Percentiles rank a stretch among this genome's conserved stretches.
phyloP scores from a whole-genome alignment of 2,888 invertebrate genomes.

The Epsilonema sp. region DNA sequence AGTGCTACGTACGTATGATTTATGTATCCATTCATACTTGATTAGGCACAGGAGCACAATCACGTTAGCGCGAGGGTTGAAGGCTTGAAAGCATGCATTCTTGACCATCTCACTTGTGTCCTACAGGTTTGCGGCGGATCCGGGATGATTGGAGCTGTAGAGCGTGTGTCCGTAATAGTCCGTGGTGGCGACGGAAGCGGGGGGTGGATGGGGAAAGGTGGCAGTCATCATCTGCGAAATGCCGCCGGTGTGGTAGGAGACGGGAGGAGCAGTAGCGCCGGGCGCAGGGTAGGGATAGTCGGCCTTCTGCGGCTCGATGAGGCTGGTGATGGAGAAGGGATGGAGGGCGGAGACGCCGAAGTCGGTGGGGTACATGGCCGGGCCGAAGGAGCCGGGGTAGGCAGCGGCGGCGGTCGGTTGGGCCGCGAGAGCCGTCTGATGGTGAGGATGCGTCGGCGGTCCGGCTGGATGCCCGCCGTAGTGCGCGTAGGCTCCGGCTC shows the following conservation, averaged over 20 bases:
- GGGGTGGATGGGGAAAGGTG: not conserved
- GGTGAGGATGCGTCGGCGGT: too few species aligned
- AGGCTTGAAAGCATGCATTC: not conserved
- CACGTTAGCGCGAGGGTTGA: not conserved
- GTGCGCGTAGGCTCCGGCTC: too few species aligned
- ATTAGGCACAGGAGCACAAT: too few species aligned
- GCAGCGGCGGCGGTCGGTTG: too few species aligned
- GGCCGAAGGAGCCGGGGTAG: not conserved
- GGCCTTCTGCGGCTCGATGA: slow-evolving; percentile 7
- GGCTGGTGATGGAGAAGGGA: slow-evolving; percentile 10
- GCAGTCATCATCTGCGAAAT: too few species aligned
- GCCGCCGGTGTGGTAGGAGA: slow-evolving; percentile 1
- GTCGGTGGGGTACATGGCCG: not conserved
- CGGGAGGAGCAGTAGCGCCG: not conserved
- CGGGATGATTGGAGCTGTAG: slow-evolving; percentile 8
- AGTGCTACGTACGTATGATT: too few species aligned
- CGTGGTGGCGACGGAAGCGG: not conserved
- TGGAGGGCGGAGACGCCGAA: not conserved
- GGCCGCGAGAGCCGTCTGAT: too few species aligned
- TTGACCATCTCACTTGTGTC: too few species aligned
- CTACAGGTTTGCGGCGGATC: slow-evolving; percentile 8
- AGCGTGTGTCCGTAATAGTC: slow-evolving; percentile 7
- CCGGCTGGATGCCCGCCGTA: too few species aligned
- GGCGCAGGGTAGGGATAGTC: not conserved
- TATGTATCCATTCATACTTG: too few species aligned